Evolutionary conservation across 2,797 vertebrate genomes (phyloP), one percentile per base, ranked within the genome.

Genomic region (Typhlichthys subterraneus): DNA sequence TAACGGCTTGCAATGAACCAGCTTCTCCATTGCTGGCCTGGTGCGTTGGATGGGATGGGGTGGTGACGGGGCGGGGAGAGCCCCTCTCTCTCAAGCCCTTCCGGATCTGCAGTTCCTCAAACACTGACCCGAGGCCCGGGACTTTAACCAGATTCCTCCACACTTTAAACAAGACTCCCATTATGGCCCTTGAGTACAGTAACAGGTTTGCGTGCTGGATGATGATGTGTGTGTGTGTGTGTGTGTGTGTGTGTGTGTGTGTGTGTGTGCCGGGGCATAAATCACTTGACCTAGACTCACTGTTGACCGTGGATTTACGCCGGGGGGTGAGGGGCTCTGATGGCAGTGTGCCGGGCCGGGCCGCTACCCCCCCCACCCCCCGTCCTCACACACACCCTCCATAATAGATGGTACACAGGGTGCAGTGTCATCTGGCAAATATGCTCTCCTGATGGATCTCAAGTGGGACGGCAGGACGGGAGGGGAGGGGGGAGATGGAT

Each of bases 131-230:
- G 77, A 51, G 12, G 47, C 38, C 59, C 62, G 83, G 49, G 81
- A 82, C 82, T 86, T 78, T 73, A 76, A 79, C 74, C 87, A 85
- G 82, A 89, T 88, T 85, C 85, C 86, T 79, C 72, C 61, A n/a
- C 85, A 83, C 80, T 91, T 85, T 91, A 90, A 91, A 90, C 89
- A 91, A 87, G 75, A 87, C 88, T 87, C 87, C 86, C 84, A 84
- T 89, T 82, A 80, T 81, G 67, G 69, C 74, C 38, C 77, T 63
- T 63, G 70, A 85, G 79, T 89, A 88, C 87, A 90, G 89, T 91
- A 82, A 89, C 85, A 85, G 69, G 80, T 85, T 85, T 71, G 69
- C 59, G 23, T 72, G 76, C 69, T 74, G 74, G 63, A 75, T 78
- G 73, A 23, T 23, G 47, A 23, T 76, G 73, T 74, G 70, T 73